Evolutionary conservation across 2,797 vertebrate species (phyloP).

Genomic region (Acropternis orthonyx): DNA sequence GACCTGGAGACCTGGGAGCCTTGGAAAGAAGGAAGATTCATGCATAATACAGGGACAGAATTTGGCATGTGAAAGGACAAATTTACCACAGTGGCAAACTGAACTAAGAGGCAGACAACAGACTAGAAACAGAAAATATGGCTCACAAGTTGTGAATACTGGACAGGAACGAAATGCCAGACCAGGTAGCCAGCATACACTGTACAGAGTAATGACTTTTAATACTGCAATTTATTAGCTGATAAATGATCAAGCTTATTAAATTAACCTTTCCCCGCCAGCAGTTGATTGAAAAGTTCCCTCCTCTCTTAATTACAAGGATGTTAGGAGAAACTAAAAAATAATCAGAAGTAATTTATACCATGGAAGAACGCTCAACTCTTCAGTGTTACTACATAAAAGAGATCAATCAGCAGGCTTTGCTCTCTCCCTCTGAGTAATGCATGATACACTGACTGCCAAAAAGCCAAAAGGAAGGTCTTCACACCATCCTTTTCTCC

Average conservation of each 20-base stretch:
- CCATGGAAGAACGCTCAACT: not conserved
- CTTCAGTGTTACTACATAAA: not conserved
- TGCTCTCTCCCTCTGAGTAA: not conserved
- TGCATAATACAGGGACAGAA: slow-evolving; percentile 40
- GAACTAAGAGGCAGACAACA: not conserved
- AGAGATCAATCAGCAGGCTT: not conserved
- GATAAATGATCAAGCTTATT: not conserved
- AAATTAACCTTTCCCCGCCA: not conserved
- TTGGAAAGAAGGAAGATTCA: slow-evolving; percentile 45
- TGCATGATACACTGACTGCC: not conserved
- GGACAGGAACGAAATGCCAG: not conserved
- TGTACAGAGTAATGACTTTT: not conserved
- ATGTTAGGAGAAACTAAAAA: not conserved
- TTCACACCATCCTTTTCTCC: not conserved
- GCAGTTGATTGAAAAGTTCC: not conserved
- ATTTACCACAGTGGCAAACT: not conserved
- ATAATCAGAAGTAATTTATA: not conserved
- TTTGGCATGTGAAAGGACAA: not conserved
- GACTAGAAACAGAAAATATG: not conserved
- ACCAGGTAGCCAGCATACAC: not conserved
- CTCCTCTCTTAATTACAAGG: not conserved
- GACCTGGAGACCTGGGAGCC: slow-evolving; percentile 6
- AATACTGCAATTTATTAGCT: not conserved
- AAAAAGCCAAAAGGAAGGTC: not conserved
- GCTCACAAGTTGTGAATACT: not conserved